Evolutionary conservation across 2,113 vertebrate genomes (phyloP).

Genomic region (Cromileptes altivelis): DNA sequence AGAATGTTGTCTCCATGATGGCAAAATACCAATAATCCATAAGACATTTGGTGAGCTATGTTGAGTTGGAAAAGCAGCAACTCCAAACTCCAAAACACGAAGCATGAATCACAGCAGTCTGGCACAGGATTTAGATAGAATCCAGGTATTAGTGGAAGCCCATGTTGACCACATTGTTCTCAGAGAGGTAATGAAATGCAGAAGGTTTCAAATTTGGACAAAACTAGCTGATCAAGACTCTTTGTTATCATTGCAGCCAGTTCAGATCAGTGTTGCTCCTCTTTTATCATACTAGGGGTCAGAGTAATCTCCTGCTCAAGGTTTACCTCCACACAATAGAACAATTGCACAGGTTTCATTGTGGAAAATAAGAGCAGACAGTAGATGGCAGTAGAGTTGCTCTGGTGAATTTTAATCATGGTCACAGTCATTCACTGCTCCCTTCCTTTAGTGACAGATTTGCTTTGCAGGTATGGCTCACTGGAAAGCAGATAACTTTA

Average conservation of each 20-base stretch:
- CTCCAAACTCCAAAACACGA: not conserved
- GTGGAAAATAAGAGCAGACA: slow-evolving; percentile 11
- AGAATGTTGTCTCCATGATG: not conserved
- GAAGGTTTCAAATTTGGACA: not conserved
- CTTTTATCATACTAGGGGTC: not conserved
- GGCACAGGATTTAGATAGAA: not conserved
- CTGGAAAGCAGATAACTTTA: not conserved
- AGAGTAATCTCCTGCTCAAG: not conserved
- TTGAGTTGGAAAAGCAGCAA: not conserved
- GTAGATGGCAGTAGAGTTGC: slow-evolving; percentile 74
- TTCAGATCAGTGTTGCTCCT: not conserved
- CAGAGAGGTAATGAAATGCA: not conserved
- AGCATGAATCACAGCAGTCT: not conserved
- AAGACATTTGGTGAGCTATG: not conserved
- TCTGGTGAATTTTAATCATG: slow-evolving; percentile 34
- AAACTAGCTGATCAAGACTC: not conserved
- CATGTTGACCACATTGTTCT: not conserved
- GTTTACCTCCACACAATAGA: not conserved
- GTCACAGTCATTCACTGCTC: not conserved
- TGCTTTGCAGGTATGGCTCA: slow-evolving; percentile 5
- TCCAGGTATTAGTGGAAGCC: not conserved
- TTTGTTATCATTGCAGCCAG: not conserved
- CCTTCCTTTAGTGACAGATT: not conserved
- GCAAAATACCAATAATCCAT: not conserved
- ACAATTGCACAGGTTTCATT: not conserved